Conservation (phyloP, 2,113 vertebrate species). For the Pycnonotus jocosus region DNA sequence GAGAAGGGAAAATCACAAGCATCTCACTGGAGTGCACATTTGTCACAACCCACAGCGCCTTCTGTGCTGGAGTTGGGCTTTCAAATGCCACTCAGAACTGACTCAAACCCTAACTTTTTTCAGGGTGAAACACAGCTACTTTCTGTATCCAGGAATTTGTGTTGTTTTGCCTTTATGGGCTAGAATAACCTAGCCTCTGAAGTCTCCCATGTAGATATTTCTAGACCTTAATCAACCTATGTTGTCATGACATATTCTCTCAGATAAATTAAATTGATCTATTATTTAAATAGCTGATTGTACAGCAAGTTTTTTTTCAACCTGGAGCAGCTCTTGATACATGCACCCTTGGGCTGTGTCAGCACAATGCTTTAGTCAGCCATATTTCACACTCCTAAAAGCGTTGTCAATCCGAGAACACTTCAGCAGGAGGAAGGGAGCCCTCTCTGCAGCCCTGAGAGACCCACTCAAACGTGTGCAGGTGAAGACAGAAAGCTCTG, state of each 20-base stretch:
- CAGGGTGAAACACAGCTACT: neutral
- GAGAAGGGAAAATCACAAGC: neutral
- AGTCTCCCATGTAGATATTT: neutral
- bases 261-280: neutral
- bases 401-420: neutral
- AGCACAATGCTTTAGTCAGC: neutral
- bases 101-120: neutral
- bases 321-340: neutral
- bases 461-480: neutral
- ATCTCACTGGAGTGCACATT: neutral
- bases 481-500: neutral
- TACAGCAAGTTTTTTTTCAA: neutral
- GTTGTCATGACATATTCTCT: neutral
- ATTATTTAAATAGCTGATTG: neutral
- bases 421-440: neutral
- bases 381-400: neutral
- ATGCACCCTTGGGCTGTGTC: neutral
- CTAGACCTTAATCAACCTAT: neutral
- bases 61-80: neutral
- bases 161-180: neutral
- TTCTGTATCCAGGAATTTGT: neutral
- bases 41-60: neutral
- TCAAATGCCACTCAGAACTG: neutral
- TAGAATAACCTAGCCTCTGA: neutral
- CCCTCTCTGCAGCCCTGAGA: fast-evolving